phyloP scores from a whole-genome alignment of 2,888 invertebrate genomes.

The Malacosoma neustria region DNA sequence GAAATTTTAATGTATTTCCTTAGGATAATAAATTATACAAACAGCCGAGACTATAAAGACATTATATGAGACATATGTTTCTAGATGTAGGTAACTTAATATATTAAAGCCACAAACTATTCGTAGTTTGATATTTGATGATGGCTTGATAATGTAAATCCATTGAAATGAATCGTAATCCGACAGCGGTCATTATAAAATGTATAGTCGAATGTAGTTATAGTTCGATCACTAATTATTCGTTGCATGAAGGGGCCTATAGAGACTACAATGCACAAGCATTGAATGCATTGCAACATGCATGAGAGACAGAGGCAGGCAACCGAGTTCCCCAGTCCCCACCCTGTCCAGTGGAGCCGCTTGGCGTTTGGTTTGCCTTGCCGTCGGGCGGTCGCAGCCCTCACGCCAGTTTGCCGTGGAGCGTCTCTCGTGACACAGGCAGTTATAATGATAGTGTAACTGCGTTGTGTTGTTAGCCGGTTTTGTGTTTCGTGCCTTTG shows the following conservation, averaged over 20 bases:
- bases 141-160: too few relatives aligned
- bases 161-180: too few relatives aligned
- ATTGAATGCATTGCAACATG: constrained; percentile 59
- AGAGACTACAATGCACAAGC: constrained; percentile 22
- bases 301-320: constrained; percentile 48
- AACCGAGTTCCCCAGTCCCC: constrained; percentile 61
- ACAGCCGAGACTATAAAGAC: too few relatives aligned
- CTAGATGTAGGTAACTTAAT: too few relatives aligned
- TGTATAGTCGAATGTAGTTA: too few relatives aligned
- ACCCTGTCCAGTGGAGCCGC: constrained; percentile 44
- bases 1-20: too few relatives aligned
- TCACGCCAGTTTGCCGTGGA: constrained; percentile 63
- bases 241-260: constrained; percentile 34
- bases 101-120: too few relatives aligned
- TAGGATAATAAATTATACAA: too few relatives aligned
- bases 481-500: constrained; percentile 46
- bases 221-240: constrained; percentile 21
- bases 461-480: constrained; percentile 34
- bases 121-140: too few relatives aligned
- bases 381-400: constrained; percentile 22
- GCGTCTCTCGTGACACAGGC: constrained; percentile 67
- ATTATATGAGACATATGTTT: too few relatives aligned
- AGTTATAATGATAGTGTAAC: constrained; percentile 35
- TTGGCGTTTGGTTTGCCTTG: constrained; percentile 14
- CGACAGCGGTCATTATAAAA: too few relatives aligned